A percentile compares a stretch with the other conserved stretches of the same genome.
Conservation (phyloP, 1,140 invertebrate genomes). For the Tetraneura akinire region DNA sequence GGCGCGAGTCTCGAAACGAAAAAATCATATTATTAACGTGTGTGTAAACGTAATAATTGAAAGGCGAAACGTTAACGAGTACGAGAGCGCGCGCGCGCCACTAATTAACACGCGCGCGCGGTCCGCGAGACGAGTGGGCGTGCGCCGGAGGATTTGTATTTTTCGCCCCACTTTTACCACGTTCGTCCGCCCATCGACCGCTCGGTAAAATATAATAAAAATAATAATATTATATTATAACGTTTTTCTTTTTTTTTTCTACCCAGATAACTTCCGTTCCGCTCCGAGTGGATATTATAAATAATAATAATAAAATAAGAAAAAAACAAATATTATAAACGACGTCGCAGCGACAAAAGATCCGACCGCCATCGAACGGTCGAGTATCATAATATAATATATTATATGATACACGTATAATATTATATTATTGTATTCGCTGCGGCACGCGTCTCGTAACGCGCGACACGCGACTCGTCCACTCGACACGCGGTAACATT, state of each 20-base stretch:
- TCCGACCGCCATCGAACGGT: background rate
- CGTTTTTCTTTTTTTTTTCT: background rate
- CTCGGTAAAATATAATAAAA: background rate
- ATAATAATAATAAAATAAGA: too few relatives aligned
- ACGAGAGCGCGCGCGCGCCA: background rate
- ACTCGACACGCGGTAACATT: slow-evolving; percentile 5
- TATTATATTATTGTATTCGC: too few relatives aligned
- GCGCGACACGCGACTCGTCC: slow-evolving; percentile 31
- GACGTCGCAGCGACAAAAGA: background rate
- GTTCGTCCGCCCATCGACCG: background rate
- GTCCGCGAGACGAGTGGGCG: slow-evolving; percentile 32
- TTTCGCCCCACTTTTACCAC: background rate
- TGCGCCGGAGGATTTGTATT: slow-evolving; percentile 1
- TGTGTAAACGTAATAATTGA: slow-evolving; percentile 35
- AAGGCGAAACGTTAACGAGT: slow-evolving; percentile 35
- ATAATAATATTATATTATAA: background rate
- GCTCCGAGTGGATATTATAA: too few relatives aligned
- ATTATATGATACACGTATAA: background rate
- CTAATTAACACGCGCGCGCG: slow-evolving; percentile 31
- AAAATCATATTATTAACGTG: too few relatives aligned
- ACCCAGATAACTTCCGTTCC: background rate
- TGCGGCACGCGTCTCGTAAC: slow-evolving; percentile 32
- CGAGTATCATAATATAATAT: background rate
- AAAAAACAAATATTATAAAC: too few relatives aligned
- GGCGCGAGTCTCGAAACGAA: background rate